Evolutionary conservation across 2,797 vertebrate genomes (phyloP), one percentile per base, ranked within the genome.

Genomic region (Siniperca obscura): DNA sequence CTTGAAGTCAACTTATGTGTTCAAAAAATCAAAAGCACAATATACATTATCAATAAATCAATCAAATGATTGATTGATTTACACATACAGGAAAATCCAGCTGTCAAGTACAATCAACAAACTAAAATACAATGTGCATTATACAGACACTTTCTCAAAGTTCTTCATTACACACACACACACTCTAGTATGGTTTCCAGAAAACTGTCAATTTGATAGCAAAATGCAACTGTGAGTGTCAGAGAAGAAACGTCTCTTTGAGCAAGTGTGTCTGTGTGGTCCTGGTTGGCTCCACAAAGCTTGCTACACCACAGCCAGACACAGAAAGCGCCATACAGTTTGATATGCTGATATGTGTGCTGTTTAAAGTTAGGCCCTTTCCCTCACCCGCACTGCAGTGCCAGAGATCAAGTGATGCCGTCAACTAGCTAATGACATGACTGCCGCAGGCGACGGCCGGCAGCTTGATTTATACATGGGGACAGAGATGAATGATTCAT

Each of bases 401-500:
- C 84, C 89, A 91, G 83, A 92, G 94, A 95, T 94, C 92, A 94
- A 94, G 89, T 74, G 85, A 92, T 82, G 90, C 82, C 86, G 86
- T 91, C 93, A 93, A 94, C 93, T 84, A 88, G 81, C 91, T 95
- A 94, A 95, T 94, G 93, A 94, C 92, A 91, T 64, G 89, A 85
- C 87, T 83, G 91, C 93, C 70, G 74, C 85, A 68, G 93, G 94
- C 92, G 74, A 89, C 80, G 83, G 90, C 85, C 87, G 48, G 87
- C 90, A 88, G 90, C 87, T 84, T 95, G 94, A 96, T 95, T 95
- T 94, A 96, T 94, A 93, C 89, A 88, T 83, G 86, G 86, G 86
- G 94, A 94, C 93, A 90, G 85, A 87, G 85, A 95, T 95, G 90
- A 96, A 96, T 95, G 93, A 95, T 95, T 95, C 93, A 95, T 93